Evolutionary conservation across 1,140 invertebrate species (phyloP), one percentile per base, ranked within the genome.

Genomic region (Hylaeus anthracinus): DNA sequence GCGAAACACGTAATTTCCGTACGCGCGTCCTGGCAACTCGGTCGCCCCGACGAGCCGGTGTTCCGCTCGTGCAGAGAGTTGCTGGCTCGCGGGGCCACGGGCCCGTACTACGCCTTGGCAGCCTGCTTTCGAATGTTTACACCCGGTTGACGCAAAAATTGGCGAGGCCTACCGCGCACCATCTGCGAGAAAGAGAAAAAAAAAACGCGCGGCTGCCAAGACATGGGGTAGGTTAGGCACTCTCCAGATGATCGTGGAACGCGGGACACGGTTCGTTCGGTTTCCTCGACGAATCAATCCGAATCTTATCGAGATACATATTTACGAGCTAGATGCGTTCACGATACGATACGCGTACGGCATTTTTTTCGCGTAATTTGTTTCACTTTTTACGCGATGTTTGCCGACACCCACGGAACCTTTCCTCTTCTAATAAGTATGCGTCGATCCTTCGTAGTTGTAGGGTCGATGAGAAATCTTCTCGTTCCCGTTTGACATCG

Each of bases 121-220:
- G 85, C 88, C 70, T 75, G 82, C 72, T 90, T 90, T 90, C 88
- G 87, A 92, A 91, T 92, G 91, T 92, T 92, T 93, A 92, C 90
- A 89, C 88, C 85, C 83, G 82, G 87, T 90, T 87, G 89, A 90
- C 84, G 86, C 86, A 92, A 92, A 93, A 92, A 92, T 92, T 92
- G 92, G 90, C 90, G 72, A 84, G 76, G 88, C 90, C 90, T 90
- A 91, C 84, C 87, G 63, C 53, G 37, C 48, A 72, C 78, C 39
- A 75, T 72, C 71, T 71, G 79, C 43, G 48, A 77, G 72, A 84
- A 86, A 79, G 74, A 78, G 61, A 79, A 86, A 90, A 89, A 90
- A 89, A 26, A 88, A 87, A 74, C 78, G 79, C 83, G 71, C 70
- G 26, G 86, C 71, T 93, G 91, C 91, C 90, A 92, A 92, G 88